Percentiles rank a stretch among this genome's conserved stretches.
Conservation (phyloP, 2,113 vertebrate species). For the Glaucidium brasilianum region DNA sequence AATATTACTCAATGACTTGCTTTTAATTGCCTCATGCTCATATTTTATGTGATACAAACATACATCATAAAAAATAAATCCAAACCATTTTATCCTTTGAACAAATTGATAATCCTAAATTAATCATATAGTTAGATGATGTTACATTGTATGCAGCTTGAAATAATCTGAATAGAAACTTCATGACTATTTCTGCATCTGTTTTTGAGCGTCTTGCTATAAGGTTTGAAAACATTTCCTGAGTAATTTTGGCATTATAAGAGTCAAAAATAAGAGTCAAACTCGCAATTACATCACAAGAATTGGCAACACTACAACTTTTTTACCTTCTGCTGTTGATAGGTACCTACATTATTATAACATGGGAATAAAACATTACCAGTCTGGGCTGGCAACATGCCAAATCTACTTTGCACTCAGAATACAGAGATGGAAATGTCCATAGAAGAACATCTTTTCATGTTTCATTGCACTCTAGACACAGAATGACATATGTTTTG, state of each 20-base stretch:
- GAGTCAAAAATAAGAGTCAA: not conserved
- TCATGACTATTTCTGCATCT: not conserved
- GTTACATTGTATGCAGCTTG: not conserved
- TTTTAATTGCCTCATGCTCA: not conserved
- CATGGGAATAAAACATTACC: not conserved
- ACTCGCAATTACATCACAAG: not conserved
- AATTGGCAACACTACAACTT: not conserved
- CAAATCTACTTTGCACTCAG: not conserved
- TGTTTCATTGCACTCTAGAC: not conserved
- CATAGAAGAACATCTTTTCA: not conserved
- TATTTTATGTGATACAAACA: not conserved
- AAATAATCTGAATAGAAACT: not conserved
- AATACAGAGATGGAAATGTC: not conserved
- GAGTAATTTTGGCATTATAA: not conserved
- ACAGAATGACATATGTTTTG: not conserved
- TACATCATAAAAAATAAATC: not conserved
- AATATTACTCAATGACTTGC: not conserved
- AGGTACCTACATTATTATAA: not conserved
- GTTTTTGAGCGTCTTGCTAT: not conserved
- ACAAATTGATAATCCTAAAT: not conserved
- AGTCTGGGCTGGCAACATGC: accelerated
- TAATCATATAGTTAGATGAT: not conserved
- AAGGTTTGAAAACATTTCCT: not conserved
- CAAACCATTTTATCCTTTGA: not conserved
- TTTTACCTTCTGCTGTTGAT: not conserved